Evolutionary conservation across 1,140 invertebrate genomes (phyloP).

Genomic region (Diorhabda carinulata): DNA sequence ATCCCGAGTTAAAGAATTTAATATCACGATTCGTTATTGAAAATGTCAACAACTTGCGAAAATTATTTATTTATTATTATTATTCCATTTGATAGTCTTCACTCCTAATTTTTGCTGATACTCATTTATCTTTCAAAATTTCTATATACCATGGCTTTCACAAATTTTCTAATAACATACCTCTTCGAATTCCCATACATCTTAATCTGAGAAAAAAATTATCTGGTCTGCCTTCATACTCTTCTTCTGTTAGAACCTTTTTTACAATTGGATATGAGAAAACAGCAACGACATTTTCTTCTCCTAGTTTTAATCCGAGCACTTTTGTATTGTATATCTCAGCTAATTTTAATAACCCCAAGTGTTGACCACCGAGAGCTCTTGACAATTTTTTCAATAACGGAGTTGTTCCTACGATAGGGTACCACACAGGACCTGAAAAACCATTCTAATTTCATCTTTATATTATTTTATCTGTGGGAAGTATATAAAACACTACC

Average conservation of each 20-base stretch:
- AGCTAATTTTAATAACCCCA: constrained; percentile 36
- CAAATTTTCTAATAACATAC: constrained; percentile 44
- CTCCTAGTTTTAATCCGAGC: constrained; percentile 51
- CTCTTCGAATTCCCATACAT: constrained; percentile 60
- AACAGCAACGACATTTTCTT: constrained; percentile 57
- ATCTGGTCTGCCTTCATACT: constrained; percentile 66
- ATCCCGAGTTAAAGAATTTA: no score
- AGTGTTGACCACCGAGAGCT: constrained; percentile 36
- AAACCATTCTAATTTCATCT: background rate
- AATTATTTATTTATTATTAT: no score
- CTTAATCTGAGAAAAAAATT: constrained; percentile 64
- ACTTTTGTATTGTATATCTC: constrained; percentile 37
- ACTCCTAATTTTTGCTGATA: no score
- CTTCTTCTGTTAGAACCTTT: constrained; percentile 57
- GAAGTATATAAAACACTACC: no score
- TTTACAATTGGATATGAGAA: constrained; percentile 59
- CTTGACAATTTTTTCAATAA: constrained; percentile 24
- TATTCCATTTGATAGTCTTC: no score
- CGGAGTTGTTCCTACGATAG: constrained; percentile 38
- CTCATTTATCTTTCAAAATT: no score
- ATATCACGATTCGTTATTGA: no score
- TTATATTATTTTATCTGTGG: no score
- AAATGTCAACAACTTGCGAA: no score
- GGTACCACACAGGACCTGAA: constrained; percentile 41
- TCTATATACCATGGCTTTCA: no score